Percentiles rank a stretch among this genome's conserved stretches.
phyloP scores from a whole-genome alignment of 2,797 vertebrate species.

The Sebastes kiyomatsui region DNA sequence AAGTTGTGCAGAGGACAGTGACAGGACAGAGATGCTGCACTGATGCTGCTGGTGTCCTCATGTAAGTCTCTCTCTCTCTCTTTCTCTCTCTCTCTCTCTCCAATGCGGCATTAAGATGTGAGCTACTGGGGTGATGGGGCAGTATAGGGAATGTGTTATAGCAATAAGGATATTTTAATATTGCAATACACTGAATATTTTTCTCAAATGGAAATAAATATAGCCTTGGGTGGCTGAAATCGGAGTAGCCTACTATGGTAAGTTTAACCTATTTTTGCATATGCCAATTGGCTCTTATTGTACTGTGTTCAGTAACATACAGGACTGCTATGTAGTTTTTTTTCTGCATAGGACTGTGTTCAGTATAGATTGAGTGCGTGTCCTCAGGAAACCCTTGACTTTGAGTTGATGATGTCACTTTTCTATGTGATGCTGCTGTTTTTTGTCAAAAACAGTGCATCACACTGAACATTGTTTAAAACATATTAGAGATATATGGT shows the following conservation, averaged over 20 bases:
- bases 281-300: background rate
- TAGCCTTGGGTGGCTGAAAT: background rate
- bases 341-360: background rate
- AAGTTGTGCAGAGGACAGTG: constrained; percentile 17
- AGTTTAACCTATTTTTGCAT: constrained; percentile 27
- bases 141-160: background rate
- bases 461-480: constrained; percentile 9
- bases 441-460: constrained; percentile 11
- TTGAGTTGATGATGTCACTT: constrained; percentile 66
- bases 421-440: constrained; percentile 5
- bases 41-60: constrained; percentile 32
- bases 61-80: constrained; percentile 42
- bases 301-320: background rate
- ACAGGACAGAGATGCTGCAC: constrained; percentile 48
- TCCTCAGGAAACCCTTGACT: constrained; percentile 51
- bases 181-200: background rate
- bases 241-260: background rate
- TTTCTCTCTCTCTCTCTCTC: background rate
- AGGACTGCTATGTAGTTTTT: background rate
- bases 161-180: background rate
- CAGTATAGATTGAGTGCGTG: background rate
- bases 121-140: background rate
- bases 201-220: background rate
- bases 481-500: background rate
- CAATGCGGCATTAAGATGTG: constrained; percentile 65